Conservation (phyloP, 2,888 invertebrate species). For the Nematopogon swammerdamellus region DNA sequence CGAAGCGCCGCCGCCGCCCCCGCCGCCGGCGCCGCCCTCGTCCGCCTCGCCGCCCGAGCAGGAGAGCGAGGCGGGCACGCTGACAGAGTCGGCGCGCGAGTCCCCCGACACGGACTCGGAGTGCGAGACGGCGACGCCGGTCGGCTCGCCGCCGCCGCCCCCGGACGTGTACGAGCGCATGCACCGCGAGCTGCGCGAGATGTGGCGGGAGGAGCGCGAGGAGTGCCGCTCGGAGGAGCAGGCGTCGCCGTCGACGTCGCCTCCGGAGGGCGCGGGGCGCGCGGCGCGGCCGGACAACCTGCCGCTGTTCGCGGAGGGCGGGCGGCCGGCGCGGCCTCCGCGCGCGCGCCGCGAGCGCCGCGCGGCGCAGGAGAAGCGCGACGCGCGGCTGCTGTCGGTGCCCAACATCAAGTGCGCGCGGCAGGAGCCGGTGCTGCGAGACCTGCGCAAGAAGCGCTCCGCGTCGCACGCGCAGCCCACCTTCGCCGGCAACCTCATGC, state of each 20-base stretch:
- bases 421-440: slow-evolving; percentile 36
- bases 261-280: slow-evolving; percentile 20
- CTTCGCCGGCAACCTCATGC: slow-evolving; percentile 73
- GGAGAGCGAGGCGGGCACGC: slow-evolving; percentile 21
- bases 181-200: slow-evolving; percentile 37
- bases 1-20: too few species aligned
- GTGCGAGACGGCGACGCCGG: slow-evolving; percentile 12
- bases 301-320: slow-evolving; percentile 49
- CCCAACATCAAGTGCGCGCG: slow-evolving; percentile 66
- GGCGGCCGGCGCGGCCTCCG: slow-evolving; percentile 49
- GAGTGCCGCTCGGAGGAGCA: slow-evolving; percentile 17
- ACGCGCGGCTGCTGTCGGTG: slow-evolving; percentile 71
- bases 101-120: slow-evolving; percentile 13
- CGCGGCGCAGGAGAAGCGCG: slow-evolving; percentile 41
- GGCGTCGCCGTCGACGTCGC: slow-evolving; percentile 16
- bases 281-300: slow-evolving; percentile 60
- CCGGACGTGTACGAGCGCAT: slow-evolving; percentile 40
- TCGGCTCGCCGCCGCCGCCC: slow-evolving; percentile 30
- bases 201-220: slow-evolving; percentile 27
- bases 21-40: slow-evolving; percentile 23
- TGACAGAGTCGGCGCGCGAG: slow-evolving; percentile 10
- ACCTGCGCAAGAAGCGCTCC: slow-evolving; percentile 53
- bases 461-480: slow-evolving; percentile 40
- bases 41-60: slow-evolving; percentile 18
- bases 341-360: slow-evolving; percentile 22